Evolutionary conservation across 2,113 vertebrate genomes (phyloP), one percentile per base, ranked within the genome.

Genomic region (Emydura subglobosa): DNA sequence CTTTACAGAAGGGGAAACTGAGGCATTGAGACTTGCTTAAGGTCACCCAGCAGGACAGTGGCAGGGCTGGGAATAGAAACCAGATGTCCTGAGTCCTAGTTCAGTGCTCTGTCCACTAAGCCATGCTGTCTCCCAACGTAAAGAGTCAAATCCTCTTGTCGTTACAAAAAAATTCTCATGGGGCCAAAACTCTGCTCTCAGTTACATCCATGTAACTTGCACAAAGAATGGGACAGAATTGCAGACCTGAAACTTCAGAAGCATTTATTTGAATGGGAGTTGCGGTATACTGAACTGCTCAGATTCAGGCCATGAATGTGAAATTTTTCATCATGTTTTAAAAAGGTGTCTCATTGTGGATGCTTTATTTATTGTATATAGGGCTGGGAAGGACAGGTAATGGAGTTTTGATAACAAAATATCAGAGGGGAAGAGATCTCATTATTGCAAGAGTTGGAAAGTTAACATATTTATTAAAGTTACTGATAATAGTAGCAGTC

Each of bases 391-490:
- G 68, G 93, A 94, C 92, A 94, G 72, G 88, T 96, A 95, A 95
- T 85, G 57, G 90, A 87, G 61, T 89, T 93, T 76, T 84, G 88
- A 86, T 94, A 96, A 79, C 79, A 88, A 90, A 96, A 85, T 86
- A 91, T 34, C 85, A 89, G 93, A 93, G 24, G 22, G 68, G 87
- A 94, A 84, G 65, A 79, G 74, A 90, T 85, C 27, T 92, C 89
- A 95, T 96, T 93, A 94, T 90, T 88, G 83, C 82, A n/a, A 25
- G 12, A 95, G 74, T 89, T 54, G 25, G 55, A 87, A 95, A 94
- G 86, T 91, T 94, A 92, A 94, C 88, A 82, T 96, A 65, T 91
- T 94, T 88, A 90, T 97, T 95, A 65, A 86, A 94, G 79, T 89
- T 94, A n/a, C 65, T 95, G 91, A 94, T 78, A 92, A 72, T 4